Evolutionary conservation across 2,888 invertebrate genomes (phyloP).

Genomic region (Polietes domitor): DNA sequence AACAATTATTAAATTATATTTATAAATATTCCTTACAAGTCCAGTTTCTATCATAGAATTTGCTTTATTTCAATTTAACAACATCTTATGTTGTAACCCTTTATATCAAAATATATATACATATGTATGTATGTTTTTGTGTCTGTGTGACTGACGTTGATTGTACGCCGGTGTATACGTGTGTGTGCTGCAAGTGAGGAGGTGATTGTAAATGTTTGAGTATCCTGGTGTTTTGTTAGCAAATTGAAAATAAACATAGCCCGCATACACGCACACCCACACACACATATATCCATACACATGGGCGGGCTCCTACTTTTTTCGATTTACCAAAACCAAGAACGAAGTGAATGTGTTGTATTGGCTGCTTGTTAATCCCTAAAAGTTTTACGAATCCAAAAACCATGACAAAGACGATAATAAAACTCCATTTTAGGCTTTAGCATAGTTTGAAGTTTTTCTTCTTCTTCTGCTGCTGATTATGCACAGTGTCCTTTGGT

Average conservation of each 20-base stretch:
- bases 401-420: not conserved
- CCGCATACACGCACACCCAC: not conserved
- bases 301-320: too few relatives aligned
- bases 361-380: conserved; percentile 10
- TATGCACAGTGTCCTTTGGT: not conserved
- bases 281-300: not conserved
- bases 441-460: not conserved
- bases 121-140: not conserved
- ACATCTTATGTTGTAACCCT: too few relatives aligned
- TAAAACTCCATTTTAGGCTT: not conserved
- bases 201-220: conserved; percentile 5
- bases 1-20: too few relatives aligned
- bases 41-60: too few relatives aligned
- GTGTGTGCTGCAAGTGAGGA: not conserved
- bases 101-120: too few relatives aligned
- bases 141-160: not conserved
- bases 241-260: conserved; percentile 50
- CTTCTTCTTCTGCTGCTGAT: not conserved
- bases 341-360: not conserved
- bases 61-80: too few relatives aligned
- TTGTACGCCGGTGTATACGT: too few relatives aligned
- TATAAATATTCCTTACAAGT: too few relatives aligned
- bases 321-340: not conserved
- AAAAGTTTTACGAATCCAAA: not conserved
- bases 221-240: conserved; percentile 33